Evolutionary conservation across 2,888 invertebrate genomes (phyloP).

Genomic region (Scaptodrosophila latifasciaeformis): DNA sequence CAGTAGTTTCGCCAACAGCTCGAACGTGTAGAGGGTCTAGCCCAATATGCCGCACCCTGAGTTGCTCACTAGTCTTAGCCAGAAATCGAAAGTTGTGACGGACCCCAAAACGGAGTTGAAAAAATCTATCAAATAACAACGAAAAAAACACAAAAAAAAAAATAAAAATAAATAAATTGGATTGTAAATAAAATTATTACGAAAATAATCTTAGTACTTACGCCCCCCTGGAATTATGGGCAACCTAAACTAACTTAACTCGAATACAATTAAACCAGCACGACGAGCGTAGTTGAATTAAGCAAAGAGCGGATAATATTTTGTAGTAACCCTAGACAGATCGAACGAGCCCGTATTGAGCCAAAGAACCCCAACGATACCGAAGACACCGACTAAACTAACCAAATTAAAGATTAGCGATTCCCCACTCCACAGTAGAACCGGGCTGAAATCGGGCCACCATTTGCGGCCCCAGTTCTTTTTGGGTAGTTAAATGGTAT

Average conservation of each 20-base stretch:
- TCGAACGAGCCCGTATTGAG: slow-evolving; percentile 23
- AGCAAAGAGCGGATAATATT: slow-evolving; percentile 43
- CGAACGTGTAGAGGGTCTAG: slow-evolving; percentile 69
- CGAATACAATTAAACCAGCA: slow-evolving; percentile 5
- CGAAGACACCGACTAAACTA: neutral
- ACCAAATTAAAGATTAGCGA: slow-evolving; percentile 29
- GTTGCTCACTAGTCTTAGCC: slow-evolving; percentile 53
- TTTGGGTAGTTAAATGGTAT: slow-evolving; percentile 65
- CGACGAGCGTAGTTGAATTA: slow-evolving; percentile 45
- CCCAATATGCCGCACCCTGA: slow-evolving; percentile 9
- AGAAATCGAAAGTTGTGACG: slow-evolving; percentile 1
- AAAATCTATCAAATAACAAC: slow-evolving; percentile 33
- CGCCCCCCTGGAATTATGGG: too few species aligned
- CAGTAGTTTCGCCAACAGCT: slow-evolving; percentile 74
- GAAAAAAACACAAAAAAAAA: slow-evolving; percentile 34
- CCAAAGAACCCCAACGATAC: slow-evolving; percentile 24
- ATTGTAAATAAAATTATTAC: slow-evolving; percentile 49
- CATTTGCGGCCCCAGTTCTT: too few species aligned
- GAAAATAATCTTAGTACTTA: too few species aligned
- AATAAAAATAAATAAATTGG: slow-evolving; percentile 42
- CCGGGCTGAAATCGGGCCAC: too few species aligned
- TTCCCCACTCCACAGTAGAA: slow-evolving; percentile 35
- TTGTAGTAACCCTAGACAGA: slow-evolving; percentile 36
- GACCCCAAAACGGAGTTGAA: too few species aligned
- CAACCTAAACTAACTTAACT: too few species aligned